Percentiles rank a stretch among this genome's conserved stretches.
These are phyloP conservation scores for Hirundichthys speculiger DNA, from an alignment of 2,113 vertebrate genomes.

Conservation along the genomic window DNA sequence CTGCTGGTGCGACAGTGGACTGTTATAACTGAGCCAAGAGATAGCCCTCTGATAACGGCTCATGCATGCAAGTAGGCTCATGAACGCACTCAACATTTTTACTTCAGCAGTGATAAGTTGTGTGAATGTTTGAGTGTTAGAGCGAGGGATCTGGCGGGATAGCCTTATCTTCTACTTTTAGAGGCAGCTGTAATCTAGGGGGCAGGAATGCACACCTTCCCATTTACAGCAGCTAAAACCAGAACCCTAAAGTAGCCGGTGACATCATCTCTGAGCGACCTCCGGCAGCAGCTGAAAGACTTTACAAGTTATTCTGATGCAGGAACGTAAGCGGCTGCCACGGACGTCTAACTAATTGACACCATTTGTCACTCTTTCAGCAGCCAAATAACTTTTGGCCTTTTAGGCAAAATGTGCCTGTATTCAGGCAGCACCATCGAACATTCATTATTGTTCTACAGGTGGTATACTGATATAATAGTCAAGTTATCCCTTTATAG, in stretches of 20 bases:
- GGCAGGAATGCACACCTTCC: slow-evolving; percentile 38
- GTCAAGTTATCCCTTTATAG: too few relatives aligned
- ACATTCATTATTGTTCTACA: too few relatives aligned
- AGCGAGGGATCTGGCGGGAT: slow-evolving; percentile 12
- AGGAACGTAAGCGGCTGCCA: not conserved
- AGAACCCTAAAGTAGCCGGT: slow-evolving; percentile 50
- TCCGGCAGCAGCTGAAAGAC: slow-evolving; percentile 50
- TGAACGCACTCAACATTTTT: slow-evolving; percentile 50
- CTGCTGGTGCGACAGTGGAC: not conserved
- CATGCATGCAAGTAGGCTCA: slow-evolving; percentile 32
- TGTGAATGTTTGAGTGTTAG: slow-evolving; percentile 14
- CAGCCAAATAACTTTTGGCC: too few relatives aligned
- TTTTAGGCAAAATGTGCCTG: too few relatives aligned
- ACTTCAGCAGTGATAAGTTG: slow-evolving; percentile 24
- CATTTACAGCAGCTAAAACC: not conserved
- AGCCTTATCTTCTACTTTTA: slow-evolving; percentile 38
- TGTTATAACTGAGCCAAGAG: slow-evolving; percentile 36
- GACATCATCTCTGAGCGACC: slow-evolving; percentile 61
- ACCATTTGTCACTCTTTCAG: too few relatives aligned
- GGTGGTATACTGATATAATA: too few relatives aligned
- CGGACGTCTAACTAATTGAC: too few relatives aligned
- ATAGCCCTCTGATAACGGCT: slow-evolving; percentile 30
- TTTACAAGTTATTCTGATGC: slow-evolving; percentile 49
- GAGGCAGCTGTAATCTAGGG: slow-evolving; percentile 18
- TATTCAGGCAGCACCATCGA: too few relatives aligned